Conservation (phyloP, 2,797 vertebrate species). For the Malacoraja senta region DNA sequence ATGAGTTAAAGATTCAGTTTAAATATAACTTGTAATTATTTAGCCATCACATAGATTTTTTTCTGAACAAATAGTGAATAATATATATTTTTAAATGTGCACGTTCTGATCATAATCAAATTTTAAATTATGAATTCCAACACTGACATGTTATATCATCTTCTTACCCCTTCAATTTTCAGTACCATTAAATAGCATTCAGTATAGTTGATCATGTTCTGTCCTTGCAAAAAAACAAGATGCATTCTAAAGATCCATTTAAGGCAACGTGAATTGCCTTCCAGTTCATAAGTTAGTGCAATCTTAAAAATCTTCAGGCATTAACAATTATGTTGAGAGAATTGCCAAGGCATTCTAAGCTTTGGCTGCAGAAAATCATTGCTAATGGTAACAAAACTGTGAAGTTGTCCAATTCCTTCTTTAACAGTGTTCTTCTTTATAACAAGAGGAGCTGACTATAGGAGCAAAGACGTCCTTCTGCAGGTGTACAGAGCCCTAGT, state of each 20-base stretch:
- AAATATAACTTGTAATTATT: neutral
- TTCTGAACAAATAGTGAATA: neutral
- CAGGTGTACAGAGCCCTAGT: too few species aligned
- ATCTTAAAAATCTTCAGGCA: neutral
- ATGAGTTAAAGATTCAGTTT: neutral
- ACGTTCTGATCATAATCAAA: too few species aligned
- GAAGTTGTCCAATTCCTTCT: neutral
- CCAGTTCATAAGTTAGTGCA: neutral
- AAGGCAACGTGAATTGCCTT: neutral
- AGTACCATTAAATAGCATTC: too few species aligned
- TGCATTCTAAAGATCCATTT: neutral
- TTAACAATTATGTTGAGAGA: neutral
- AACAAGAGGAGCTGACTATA: too few species aligned
- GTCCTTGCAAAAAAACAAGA: neutral
- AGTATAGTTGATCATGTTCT: too few species aligned
- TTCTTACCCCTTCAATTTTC: too few species aligned
- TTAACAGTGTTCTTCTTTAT: neutral
- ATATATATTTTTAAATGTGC: too few species aligned
- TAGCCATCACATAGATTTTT: neutral
- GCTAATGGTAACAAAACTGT: too few species aligned
- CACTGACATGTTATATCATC: too few species aligned
- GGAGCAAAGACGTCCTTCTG: too few species aligned
- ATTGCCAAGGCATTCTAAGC: neutral
- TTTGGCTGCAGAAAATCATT: neutral
- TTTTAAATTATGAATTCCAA: too few species aligned